Base-by-base conservation (phyloP, 2,797 vertebrate genomes). In the Tapera naevia region DNA sequence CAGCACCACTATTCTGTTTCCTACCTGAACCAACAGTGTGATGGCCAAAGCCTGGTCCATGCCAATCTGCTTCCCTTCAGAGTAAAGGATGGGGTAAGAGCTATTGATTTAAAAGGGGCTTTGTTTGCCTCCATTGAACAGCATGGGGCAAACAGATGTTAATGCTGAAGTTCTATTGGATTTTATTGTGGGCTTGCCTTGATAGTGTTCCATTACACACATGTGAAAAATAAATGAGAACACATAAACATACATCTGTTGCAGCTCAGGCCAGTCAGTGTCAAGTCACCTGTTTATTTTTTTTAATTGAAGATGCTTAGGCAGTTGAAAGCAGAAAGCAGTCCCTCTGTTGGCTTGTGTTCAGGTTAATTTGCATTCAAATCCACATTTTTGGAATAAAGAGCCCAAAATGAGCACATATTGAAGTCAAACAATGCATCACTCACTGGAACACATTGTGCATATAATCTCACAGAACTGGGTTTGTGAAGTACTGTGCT, bases 361-460 rank as follows among this genome's bases (percentile, higher is more conserved):
- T 90, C 85, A 86, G 76, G 33, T 48, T 92, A 33, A 92, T 93
- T 96, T 95, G 73, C 81, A 89, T 96, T 94, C 88, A 94, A 88
- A 96, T 91, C 60, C 89, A 94, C 74, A 91, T 90, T 94, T n/a
- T 92, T 93, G 95, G 73, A 96, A 90, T 48, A 94, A 94, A 93
- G 86, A 48, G 61, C 71, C 71, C 46, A 51, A 93, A 96, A 82
- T 10, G 65, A 96, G 74, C 53, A 72, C 80, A 82, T 61, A 41
- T 7, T 93, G 90, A 60, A 95, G 90, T 76, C 78, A 69, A 85
- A 82, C 1, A 60, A 81, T 25, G 17, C 86, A 74, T 15, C 75
- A 82, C 88, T 33, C 50, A 48, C 76, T 93, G 93, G 80, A 95
- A 72, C 80, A 51, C 13, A 74, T 81, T 88, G 89, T 84, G 91